These are phyloP conservation scores for Cheilosia grossa DNA, from an alignment of 2,888 invertebrate genomes.

Conservation along the genomic window DNA sequence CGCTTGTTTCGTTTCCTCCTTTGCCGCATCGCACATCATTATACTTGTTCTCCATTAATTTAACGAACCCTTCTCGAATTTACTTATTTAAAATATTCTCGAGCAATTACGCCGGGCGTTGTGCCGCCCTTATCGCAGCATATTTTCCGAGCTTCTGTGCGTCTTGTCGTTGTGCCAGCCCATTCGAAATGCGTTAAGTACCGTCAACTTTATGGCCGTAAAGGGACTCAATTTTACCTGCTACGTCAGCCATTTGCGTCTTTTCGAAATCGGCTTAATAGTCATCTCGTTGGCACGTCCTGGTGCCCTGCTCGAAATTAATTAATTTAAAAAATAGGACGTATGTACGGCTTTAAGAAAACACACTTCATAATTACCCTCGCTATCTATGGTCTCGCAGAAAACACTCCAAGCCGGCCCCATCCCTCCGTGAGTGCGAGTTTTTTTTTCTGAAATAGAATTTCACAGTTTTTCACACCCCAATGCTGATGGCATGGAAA, in stretches of 20 bases:
- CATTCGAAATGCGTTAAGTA: slow-evolving; percentile 67
- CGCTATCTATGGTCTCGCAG: slow-evolving; percentile 37
- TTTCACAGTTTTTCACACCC: slow-evolving; percentile 52
- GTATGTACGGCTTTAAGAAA: slow-evolving; percentile 42
- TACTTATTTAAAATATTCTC: slow-evolving; percentile 41
- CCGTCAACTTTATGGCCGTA: slow-evolving; percentile 67
- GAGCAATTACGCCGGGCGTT: not conserved
- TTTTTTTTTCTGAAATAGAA: slow-evolving; percentile 3
- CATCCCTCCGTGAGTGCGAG: slow-evolving; percentile 2
- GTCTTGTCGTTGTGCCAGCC: slow-evolving; percentile 25
- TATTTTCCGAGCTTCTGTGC: not conserved
- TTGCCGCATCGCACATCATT: not conserved
- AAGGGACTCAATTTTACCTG: slow-evolving; percentile 68
- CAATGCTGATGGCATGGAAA: slow-evolving; percentile 60
- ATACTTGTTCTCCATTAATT: slow-evolving; percentile 28
- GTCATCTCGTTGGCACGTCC: slow-evolving; percentile 31
- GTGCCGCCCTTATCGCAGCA: not conserved
- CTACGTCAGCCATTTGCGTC: slow-evolving; percentile 61
- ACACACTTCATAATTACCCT: slow-evolving; percentile 55
- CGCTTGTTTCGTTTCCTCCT: not conserved
- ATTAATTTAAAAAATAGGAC: slow-evolving; percentile 43
- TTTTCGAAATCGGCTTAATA: slow-evolving; percentile 65
- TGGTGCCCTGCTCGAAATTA: slow-evolving; percentile 28
- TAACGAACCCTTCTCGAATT: slow-evolving; percentile 27
- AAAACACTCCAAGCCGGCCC: slow-evolving; percentile 18